Evolutionary conservation across 2,797 vertebrate species (phyloP).

Genomic region (Poecilia picta): DNA sequence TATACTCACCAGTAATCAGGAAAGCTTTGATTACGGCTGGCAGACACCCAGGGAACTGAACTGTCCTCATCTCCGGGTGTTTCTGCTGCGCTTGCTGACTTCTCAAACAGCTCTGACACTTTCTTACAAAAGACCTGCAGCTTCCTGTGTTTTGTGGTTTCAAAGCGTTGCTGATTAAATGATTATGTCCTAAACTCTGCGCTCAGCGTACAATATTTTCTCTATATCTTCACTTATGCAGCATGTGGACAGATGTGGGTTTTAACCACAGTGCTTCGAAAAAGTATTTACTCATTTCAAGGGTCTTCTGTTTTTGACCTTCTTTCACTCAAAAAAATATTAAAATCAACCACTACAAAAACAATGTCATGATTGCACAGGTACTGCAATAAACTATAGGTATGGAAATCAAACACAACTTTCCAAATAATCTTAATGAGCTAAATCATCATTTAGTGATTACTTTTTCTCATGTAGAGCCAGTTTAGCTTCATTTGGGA

Average conservation of each 20-base stretch:
- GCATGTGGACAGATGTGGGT: not conserved
- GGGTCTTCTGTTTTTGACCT: not conserved
- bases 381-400: not conserved
- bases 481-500: not conserved
- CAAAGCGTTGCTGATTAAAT: not conserved
- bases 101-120: not conserved
- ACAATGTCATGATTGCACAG: not conserved
- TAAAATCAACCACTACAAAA: not conserved
- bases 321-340: not conserved
- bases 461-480: not conserved
- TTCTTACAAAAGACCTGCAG: not conserved
- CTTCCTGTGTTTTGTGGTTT: conserved; percentile 5
- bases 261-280: not conserved
- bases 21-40: not conserved
- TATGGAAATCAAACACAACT: not conserved
- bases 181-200: not conserved
- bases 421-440: not conserved
- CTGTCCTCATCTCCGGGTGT: not conserved
- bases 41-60: not conserved
- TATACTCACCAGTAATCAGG: not conserved
- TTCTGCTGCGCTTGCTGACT: not conserved
- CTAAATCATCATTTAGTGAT: not conserved
- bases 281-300: not conserved
- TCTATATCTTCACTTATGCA: not conserved
- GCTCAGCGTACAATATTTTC: not conserved